These are phyloP conservation scores for Oreochromis niloticus DNA, from an alignment of 2,113 vertebrate genomes.

Conservation along the genomic window DNA sequence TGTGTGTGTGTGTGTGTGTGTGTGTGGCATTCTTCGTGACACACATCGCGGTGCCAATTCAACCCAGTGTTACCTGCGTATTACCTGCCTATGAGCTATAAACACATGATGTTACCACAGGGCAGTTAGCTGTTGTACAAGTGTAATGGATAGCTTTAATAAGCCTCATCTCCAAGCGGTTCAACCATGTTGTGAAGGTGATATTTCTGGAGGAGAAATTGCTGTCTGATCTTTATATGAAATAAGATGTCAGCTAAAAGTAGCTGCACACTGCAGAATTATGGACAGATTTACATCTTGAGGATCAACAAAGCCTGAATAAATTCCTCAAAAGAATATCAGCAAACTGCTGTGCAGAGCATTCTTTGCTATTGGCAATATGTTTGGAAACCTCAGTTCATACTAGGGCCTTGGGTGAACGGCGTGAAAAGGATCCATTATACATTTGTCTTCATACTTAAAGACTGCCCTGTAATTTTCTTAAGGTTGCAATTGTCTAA, in stretches of 20 bases:
- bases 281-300: slow-evolving; percentile 45
- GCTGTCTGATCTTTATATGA: slow-evolving; percentile 34
- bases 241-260: slow-evolving; percentile 17
- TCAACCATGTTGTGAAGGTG: not conserved
- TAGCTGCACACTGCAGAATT: slow-evolving; percentile 40
- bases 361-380: slow-evolving; percentile 8
- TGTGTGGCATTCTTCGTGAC: not conserved
- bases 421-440: not conserved
- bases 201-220: slow-evolving; percentile 12
- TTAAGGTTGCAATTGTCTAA: not conserved
- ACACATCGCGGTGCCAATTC: slow-evolving; percentile 3
- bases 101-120: slow-evolving; percentile 13
- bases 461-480: not conserved
- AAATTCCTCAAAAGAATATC: slow-evolving; percentile 34
- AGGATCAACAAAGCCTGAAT: slow-evolving; percentile 43
- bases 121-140: slow-evolving; percentile 10
- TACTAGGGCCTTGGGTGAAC: not conserved
- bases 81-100: slow-evolving; percentile 19
- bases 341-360: slow-evolving; percentile 27
- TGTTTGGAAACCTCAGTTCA: not conserved
- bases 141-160: slow-evolving; percentile 4
- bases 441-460: not conserved
- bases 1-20: not conserved
- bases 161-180: not conserved
- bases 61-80: not conserved